Evolutionary conservation across 2,113 vertebrate species (phyloP).

Genomic region (Peromyscus californicus): DNA sequence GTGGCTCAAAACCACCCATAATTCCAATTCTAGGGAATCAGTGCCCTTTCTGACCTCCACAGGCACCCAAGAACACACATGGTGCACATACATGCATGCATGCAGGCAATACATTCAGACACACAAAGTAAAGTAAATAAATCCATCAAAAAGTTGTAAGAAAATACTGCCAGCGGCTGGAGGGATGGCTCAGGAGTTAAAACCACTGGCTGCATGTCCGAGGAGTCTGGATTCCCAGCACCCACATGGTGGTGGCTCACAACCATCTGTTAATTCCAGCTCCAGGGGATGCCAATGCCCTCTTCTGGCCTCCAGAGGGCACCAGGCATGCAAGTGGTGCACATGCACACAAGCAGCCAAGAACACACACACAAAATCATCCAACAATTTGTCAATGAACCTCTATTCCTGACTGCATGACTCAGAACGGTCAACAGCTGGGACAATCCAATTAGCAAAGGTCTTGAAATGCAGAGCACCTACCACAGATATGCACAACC

Average conservation of each 20-base stretch:
- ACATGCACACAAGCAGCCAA: not conserved
- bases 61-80: not conserved
- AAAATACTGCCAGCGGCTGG: not conserved
- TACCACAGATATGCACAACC: not conserved
- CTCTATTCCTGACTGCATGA: not conserved
- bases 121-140: not conserved
- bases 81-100: not conserved
- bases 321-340: not conserved
- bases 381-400: not conserved
- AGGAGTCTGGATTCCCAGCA: not conserved
- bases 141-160: not conserved
- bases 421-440: not conserved
- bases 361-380: not conserved
- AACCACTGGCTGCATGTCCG: not conserved
- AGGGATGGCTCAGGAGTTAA: not conserved
- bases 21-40: not conserved
- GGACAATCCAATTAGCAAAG: not conserved
- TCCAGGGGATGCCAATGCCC: not conserved
- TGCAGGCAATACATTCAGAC: not conserved
- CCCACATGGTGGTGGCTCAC: not conserved
- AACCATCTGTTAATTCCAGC: not conserved
- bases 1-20: not conserved
- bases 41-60: not conserved
- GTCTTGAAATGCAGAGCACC: not conserved
- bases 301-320: not conserved